Conservation (phyloP, 2,113 vertebrate genomes). For the Catharus bicknelli region DNA sequence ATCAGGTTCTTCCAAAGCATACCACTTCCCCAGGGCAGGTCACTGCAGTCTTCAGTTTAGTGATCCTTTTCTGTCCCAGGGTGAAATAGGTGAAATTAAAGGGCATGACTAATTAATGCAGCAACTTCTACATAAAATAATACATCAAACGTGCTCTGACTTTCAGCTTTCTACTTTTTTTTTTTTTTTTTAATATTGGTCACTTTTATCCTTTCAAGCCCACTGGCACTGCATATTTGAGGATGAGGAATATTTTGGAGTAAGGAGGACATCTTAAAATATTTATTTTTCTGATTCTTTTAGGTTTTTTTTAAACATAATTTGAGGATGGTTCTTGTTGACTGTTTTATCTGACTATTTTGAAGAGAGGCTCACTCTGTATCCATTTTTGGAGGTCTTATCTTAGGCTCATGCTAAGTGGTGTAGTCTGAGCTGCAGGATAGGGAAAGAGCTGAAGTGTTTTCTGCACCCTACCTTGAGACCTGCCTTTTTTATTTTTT, state of each 20-base stretch:
- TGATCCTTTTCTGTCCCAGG: background rate
- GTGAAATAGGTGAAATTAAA: slow-evolving; percentile 10
- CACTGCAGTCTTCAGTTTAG: background rate
- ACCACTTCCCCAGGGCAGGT: background rate
- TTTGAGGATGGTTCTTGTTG: background rate
- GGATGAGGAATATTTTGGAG: background rate
- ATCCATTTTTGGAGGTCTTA: background rate
- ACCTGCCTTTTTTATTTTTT: background rate
- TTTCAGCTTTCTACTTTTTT: background rate
- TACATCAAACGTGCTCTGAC: background rate
- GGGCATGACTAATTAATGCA: slow-evolving; percentile 4
- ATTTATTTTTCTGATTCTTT: background rate
- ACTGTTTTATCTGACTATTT: background rate
- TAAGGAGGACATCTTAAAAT: background rate
- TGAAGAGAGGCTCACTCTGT: background rate
- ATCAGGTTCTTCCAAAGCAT: background rate
- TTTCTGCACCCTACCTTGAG: background rate
- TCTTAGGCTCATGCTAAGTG: background rate
- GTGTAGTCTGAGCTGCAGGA: background rate
- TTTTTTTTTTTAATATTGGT: background rate
- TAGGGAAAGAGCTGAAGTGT: background rate
- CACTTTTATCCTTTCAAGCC: background rate
- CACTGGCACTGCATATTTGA: background rate
- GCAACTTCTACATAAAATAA: background rate
- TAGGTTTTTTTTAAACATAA: background rate